Evolutionary conservation across 2,797 vertebrate species (phyloP).

Genomic region (Tarsius wallacei): DNA sequence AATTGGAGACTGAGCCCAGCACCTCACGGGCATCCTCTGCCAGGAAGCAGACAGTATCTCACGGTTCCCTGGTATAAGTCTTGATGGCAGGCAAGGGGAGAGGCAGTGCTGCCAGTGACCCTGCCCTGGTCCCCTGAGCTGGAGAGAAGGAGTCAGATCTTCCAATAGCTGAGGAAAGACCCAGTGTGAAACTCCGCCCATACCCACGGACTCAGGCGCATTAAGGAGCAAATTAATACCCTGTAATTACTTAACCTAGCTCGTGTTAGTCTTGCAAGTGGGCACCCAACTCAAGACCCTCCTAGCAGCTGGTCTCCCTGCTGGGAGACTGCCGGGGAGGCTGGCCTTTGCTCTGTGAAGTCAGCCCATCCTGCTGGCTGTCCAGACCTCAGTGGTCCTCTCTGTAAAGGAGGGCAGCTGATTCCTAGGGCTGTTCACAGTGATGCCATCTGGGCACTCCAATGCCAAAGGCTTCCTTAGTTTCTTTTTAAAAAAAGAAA

Average conservation of each 20-base stretch:
- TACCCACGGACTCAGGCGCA: too few relatives aligned
- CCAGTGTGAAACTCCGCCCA: rapidly evolving
- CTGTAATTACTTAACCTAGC: too few relatives aligned
- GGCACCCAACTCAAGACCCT: not conserved
- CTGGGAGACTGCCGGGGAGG: rapidly evolving
- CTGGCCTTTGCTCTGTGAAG: rapidly evolving
- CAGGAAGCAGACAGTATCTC: rapidly evolving
- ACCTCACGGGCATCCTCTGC: not conserved
- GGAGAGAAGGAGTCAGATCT: rapidly evolving
- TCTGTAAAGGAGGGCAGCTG: not conserved
- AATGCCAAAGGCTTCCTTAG: not conserved
- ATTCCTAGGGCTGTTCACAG: not conserved
- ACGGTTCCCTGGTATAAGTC: not conserved
- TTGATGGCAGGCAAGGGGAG: not conserved
- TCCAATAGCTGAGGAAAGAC: not conserved
- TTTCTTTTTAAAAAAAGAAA: not conserved
- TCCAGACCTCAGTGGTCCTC: not conserved
- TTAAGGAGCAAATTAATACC: not conserved
- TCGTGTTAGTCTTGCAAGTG: not conserved
- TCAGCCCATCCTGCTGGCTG: not conserved
- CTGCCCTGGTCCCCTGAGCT: rapidly evolving
- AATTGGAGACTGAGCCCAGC: not conserved
- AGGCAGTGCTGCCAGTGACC: not conserved
- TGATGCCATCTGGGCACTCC: rapidly evolving
- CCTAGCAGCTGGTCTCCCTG: not conserved